Conservation (phyloP, 30 jellyfish, hydroid and myxozoan species). For the Turritopsis rubra region DNA sequence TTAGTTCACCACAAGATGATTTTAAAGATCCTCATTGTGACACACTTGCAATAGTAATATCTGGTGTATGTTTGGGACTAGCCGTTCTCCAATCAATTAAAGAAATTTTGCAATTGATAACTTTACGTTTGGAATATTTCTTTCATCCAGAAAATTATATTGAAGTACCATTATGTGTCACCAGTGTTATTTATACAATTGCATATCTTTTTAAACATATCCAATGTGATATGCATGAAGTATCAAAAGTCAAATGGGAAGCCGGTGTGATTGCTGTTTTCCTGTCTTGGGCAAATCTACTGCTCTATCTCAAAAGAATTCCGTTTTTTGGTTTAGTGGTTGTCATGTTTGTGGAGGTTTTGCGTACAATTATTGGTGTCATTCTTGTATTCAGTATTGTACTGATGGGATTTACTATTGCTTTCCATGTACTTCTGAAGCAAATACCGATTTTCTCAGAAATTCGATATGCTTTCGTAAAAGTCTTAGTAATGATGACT, state of each 20-base stretch:
- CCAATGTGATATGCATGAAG: background rate
- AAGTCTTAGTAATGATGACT: slow-evolving; percentile 57
- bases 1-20: background rate
- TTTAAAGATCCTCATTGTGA: background rate
- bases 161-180: slow-evolving; percentile 48
- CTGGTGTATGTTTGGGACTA: slow-evolving; percentile 11
- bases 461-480: slow-evolving; percentile 19
- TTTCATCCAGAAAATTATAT: slow-evolving; percentile 42
- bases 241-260: background rate
- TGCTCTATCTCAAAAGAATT: slow-evolving; percentile 46
- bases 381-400: slow-evolving; percentile 39
- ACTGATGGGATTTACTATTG: slow-evolving; percentile 33
- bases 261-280: slow-evolving; percentile 39
- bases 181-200: slow-evolving; percentile 53
- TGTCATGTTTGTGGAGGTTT: slow-evolving; percentile 47
- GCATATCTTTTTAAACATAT: slow-evolving; percentile 22
- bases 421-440: slow-evolving; percentile 50
- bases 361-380: slow-evolving; percentile 39
- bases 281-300: slow-evolving; percentile 41
- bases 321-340: slow-evolving; percentile 49
- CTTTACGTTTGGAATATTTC: slow-evolving; percentile 47
- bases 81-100: slow-evolving; percentile 38
- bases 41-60: background rate
- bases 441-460: slow-evolving; percentile 39
- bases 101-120: slow-evolving; percentile 45